Conservation (phyloP, 2,797 vertebrate genomes). For the Halcyon smyrnensis region DNA sequence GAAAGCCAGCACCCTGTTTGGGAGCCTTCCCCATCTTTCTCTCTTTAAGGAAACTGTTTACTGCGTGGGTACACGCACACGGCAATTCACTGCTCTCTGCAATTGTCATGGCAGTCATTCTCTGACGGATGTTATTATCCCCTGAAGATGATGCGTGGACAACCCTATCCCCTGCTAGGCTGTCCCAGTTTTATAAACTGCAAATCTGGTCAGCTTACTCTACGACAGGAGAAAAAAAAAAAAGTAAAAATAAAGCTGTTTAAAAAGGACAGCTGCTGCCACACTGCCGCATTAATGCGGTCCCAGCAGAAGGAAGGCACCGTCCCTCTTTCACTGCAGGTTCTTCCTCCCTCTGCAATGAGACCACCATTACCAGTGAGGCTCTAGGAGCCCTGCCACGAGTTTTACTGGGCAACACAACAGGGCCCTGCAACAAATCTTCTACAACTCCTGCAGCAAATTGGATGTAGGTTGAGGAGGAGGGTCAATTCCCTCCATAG, state of each 20-base stretch:
- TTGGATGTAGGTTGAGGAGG: neutral
- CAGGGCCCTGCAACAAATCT: neutral
- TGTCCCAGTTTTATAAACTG: conserved; percentile 75
- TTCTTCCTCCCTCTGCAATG: neutral
- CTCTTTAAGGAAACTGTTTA: neutral
- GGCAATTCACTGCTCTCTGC: conserved; percentile 18
- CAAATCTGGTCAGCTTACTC: conserved; percentile 60
- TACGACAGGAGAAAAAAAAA: neutral
- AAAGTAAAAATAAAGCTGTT: neutral
- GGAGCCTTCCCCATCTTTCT: neutral
- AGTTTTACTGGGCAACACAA: neutral
- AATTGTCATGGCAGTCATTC: conserved; percentile 25
- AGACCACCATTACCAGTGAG: neutral
- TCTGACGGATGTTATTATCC: conserved; percentile 64
- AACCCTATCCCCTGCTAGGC: conserved; percentile 60
- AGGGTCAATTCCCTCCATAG: neutral
- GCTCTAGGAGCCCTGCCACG: neutral
- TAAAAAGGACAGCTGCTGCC: conserved; percentile 48
- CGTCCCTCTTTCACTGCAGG: neutral
- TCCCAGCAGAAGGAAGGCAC: neutral
- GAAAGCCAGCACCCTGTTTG: neutral
- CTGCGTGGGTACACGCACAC: neutral
- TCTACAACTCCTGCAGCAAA: neutral
- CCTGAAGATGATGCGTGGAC: conserved; percentile 47
- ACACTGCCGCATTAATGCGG: neutral